Evolutionary conservation across 2,888 invertebrate species (phyloP), one percentile per base, ranked within the genome.

Genomic region (Drosophila subquinaria): DNA sequence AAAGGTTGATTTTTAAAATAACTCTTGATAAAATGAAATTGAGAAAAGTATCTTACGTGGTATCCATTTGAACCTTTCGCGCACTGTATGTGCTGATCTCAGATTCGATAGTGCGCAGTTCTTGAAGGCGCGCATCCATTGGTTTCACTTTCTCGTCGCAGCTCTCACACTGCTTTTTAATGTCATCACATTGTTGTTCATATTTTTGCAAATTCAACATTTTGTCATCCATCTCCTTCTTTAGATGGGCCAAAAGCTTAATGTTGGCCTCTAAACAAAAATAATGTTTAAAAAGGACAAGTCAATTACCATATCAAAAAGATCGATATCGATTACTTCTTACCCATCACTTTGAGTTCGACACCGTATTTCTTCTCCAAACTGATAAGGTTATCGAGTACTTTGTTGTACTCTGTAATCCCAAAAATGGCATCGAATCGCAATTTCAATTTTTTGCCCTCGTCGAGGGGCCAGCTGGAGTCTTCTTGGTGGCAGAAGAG

Each of bases 401-500:
- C 97, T 91, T 97, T 97, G 82, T 98, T 98, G 91, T 98, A 99
- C 90, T 96, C 96, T 0, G 96, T 96, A 0, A 98, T 97, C 88
- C 98, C 98, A 94, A 99, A 99, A 82, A 99, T 99, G 73, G 97
- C 97, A 94, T 99, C 99, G 94, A 99, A 99, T 81, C 96, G 96
- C 78, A 97, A 96, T 91, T 99, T 99, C 0, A 99, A 94, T 85
- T 96, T 96, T 92, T 97, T 97, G 0, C 97, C 96, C 92, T 98
- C 98, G 91, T 98, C 97, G 61, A 99, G 93, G 0, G 99, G 99
- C 98, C 99, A 99, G 90, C 96, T 96, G 0, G 98, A 96, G 79
- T 99, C 98, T 93, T 99, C 99, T 94, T 99, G 99, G 92, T 99
- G 99, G 90, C 99, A 99, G 93, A 99, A 99, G 82, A 99, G 96